Percentiles rank a stretch among this genome's conserved stretches.
These are phyloP conservation scores for Drosophila nr. fundita DNA, from an alignment of 2,888 invertebrate species.

Conservation along the genomic window DNA sequence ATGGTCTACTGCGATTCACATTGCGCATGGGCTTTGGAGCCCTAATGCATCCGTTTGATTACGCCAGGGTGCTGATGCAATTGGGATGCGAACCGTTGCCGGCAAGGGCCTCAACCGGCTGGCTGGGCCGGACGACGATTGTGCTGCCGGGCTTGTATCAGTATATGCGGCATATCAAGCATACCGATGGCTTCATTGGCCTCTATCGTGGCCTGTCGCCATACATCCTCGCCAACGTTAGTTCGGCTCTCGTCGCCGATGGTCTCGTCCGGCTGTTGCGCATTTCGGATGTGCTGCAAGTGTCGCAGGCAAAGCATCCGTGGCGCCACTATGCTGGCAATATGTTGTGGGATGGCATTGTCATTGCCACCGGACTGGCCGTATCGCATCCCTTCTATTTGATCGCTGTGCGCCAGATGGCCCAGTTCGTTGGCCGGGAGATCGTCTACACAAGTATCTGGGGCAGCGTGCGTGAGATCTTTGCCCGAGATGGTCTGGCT, in stretches of 20 bases:
- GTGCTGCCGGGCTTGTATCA: slow-evolving; percentile 48
- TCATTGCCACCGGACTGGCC: slow-evolving; percentile 40
- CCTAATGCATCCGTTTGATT: slow-evolving; percentile 52
- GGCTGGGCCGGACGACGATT: slow-evolving; percentile 17
- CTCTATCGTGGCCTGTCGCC: slow-evolving; percentile 58
- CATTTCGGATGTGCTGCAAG: slow-evolving; percentile 11
- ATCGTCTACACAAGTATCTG: slow-evolving; percentile 23
- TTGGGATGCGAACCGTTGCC: slow-evolving; percentile 61
- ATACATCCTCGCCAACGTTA: slow-evolving; percentile 19
- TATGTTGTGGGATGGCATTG: slow-evolving; percentile 28
- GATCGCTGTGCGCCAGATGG: slow-evolving; percentile 61
- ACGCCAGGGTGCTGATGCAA: slow-evolving; percentile 60
- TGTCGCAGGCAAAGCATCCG: not conserved
- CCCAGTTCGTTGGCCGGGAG: slow-evolving; percentile 63
- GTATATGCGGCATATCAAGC: slow-evolving; percentile 50
- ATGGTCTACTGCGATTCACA: slow-evolving; percentile 39
- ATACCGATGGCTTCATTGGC: slow-evolving; percentile 46
- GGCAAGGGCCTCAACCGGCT: slow-evolving; percentile 14
- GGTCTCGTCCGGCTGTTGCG: slow-evolving; percentile 30
- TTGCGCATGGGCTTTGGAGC: slow-evolving; percentile 38
- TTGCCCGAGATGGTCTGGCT: slow-evolving; percentile 11
- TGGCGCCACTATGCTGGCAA: slow-evolving; percentile 23
- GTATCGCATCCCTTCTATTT: slow-evolving; percentile 65
- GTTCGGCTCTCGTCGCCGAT: slow-evolving; percentile 9
- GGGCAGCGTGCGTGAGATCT: slow-evolving; percentile 20